These are phyloP conservation scores for Dipodomys merriami DNA, from an alignment of 2,113 vertebrate genomes.

Conservation along the genomic window DNA sequence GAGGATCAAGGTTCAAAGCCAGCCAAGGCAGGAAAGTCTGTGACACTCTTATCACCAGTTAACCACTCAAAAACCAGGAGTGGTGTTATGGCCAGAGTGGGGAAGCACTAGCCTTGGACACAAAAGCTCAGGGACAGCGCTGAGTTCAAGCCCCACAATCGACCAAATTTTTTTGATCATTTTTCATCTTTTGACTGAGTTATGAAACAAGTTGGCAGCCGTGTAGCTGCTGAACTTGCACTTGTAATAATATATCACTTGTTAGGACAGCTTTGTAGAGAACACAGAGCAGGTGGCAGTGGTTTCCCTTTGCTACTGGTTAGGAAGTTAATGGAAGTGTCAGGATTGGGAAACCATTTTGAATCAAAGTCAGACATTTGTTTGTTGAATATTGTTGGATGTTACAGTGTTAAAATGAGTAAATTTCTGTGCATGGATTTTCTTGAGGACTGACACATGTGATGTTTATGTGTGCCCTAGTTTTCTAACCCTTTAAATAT, in stretches of 20 bases:
- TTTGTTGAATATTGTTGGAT: neutral
- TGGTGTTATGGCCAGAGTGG: too few species aligned
- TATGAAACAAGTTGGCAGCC: constrained; percentile 18
- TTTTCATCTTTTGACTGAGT: constrained; percentile 47
- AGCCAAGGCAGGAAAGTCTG: too few species aligned
- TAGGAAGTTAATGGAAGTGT: constrained; percentile 36
- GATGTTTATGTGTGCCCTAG: neutral
- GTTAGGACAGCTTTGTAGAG: constrained; percentile 15
- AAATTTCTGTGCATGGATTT: constrained; percentile 26
- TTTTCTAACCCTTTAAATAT: constrained; percentile 37
- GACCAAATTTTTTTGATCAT: neutral
- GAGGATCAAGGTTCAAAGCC: too few species aligned
- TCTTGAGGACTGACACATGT: constrained; percentile 3
- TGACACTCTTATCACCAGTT: too few species aligned
- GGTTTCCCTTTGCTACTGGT: neutral
- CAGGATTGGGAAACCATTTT: constrained; percentile 34
- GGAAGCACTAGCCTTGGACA: too few species aligned
- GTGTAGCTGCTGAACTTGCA: constrained; percentile 27
- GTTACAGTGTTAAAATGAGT: constrained; percentile 11
- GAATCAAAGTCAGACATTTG: constrained; percentile 49
- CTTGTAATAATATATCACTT: neutral
- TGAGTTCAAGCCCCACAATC: too few species aligned
- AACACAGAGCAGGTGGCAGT: constrained; percentile 23
- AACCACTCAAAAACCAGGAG: too few species aligned
- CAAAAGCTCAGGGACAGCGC: too few species aligned